These are phyloP conservation scores for Blastomussa wellsi DNA, from an alignment of 92 coral and sea anemone genomes.

Conservation along the genomic window DNA sequence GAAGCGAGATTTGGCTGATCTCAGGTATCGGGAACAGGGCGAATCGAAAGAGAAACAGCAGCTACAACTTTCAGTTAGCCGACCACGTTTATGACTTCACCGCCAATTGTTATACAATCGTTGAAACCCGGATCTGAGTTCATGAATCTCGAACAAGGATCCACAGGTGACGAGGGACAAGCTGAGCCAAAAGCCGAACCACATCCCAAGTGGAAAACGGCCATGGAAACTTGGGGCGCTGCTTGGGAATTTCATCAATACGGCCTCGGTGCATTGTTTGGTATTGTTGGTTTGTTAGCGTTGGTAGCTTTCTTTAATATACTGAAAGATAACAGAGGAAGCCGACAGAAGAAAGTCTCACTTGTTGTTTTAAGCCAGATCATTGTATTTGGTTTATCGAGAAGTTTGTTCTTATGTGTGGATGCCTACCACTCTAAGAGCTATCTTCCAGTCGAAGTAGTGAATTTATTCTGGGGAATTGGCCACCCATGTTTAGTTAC, in stretches of 20 bases:
- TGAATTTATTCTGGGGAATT: slow-evolving; percentile 67
- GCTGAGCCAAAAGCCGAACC: slow-evolving; percentile 61
- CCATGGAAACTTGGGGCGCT: slow-evolving; percentile 62
- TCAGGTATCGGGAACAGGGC: neutral
- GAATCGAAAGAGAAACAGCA: neutral
- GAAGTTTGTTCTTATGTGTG: slow-evolving; percentile 56
- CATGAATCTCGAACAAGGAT: neutral
- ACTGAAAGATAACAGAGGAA: neutral
- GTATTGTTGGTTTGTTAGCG: slow-evolving; percentile 46
- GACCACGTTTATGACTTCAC: slow-evolving; percentile 18
- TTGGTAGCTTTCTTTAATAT: slow-evolving; percentile 35
- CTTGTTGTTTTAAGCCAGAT: slow-evolving; percentile 45
- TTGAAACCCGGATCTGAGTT: neutral
- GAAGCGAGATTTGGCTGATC: neutral
- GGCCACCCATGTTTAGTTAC: slow-evolving; percentile 73
- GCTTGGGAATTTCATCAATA: slow-evolving; percentile 79
- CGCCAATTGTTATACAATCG: neutral
- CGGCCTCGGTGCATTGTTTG: slow-evolving; percentile 63
- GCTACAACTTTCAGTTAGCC: neutral
- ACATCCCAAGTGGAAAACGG: slow-evolving; percentile 70
- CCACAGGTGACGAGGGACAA: neutral
- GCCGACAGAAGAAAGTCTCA: slow-evolving; percentile 53
- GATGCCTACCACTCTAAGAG: slow-evolving; percentile 67
- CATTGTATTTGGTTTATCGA: slow-evolving; percentile 46
- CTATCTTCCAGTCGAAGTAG: slow-evolving; percentile 28